Base-by-base conservation (phyloP, 2,113 vertebrate species). In the Microcebus ravelobensis region DNA sequence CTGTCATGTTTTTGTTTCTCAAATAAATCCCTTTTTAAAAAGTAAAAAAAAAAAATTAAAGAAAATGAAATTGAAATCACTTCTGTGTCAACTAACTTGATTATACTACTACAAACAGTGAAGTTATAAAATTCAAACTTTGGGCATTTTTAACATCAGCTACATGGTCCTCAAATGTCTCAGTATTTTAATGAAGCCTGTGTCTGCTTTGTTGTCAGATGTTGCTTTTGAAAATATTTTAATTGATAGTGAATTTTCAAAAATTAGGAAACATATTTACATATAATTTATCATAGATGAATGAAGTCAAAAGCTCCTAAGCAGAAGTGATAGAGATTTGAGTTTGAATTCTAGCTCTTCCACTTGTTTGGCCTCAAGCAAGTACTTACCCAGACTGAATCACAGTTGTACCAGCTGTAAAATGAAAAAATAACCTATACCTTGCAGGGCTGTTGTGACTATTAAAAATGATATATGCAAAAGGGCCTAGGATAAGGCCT, bases 191-290 rank as follows among this genome's bases (percentile, higher is more conserved):
- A 61, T 59, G 45, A 82, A 84, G 3, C 34, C 2, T 20, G 7
- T 89, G 87, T 6, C 31, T 87, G 39, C 3, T 87, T 74, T 87
- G 48, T 39, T 73, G 9, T 96, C 74, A 80, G 50, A 90, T 94
- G 70, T 48, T 63, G 27, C 80, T 74, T 95, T 95, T 90, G 74
- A 59, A 96, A 92, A 45, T 5, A 50, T 95, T 89, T 91, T 81
- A 76, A 77, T 90, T 95, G 42, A 48, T 83, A 95, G 11, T n/a
- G 31, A 94, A 90, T 84, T 94, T 79, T 57, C 20, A 95, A 97
- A 88, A 81, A 71, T 76, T 57, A 87, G 3, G 29, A 73, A 87
- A 18, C n/a, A 45, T 91, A 59, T 95, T 94, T 91, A 39, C 7
- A 36, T 2, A 31, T 94, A 85, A 68, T 85, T 87, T 95, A 68